Evolutionary conservation across 2,797 vertebrate genomes (phyloP).

Genomic region (Lepus oiostolus): DNA sequence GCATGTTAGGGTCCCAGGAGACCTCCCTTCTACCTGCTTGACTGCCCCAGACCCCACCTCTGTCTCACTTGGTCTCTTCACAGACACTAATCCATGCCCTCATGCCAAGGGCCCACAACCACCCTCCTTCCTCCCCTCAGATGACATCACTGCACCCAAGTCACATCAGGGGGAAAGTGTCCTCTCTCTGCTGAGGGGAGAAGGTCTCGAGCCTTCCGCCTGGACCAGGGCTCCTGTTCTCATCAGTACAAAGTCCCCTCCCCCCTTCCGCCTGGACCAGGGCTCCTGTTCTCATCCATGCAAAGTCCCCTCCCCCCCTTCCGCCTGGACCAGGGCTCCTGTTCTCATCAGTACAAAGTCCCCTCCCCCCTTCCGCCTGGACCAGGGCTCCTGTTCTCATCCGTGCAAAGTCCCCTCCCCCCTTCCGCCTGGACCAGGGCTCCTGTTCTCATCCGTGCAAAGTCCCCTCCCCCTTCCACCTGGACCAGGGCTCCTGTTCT

Average conservation of each 20-base stretch:
- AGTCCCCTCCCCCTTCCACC: too few species aligned
- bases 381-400: neutral
- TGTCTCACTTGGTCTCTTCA: too few species aligned
- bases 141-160: accelerated
- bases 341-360: too few species aligned
- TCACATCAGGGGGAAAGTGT: accelerated
- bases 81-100: neutral
- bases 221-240: neutral
- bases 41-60: too few species aligned
- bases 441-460: accelerated
- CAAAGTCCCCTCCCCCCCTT: too few species aligned
- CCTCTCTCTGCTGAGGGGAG: neutral
- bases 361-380: too few species aligned
- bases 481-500: too few species aligned
- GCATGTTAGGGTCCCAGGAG: too few species aligned
- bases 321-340: too few species aligned
- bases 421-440: neutral
- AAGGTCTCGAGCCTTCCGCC: accelerated
- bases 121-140: neutral
- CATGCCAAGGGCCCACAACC: neutral
- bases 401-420: too few species aligned
- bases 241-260: neutral
- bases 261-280: neutral
- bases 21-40: too few species aligned
- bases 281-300: too few species aligned